Conservation (phyloP, 2,888 invertebrate species). For the Andrena haemorrhoa region DNA sequence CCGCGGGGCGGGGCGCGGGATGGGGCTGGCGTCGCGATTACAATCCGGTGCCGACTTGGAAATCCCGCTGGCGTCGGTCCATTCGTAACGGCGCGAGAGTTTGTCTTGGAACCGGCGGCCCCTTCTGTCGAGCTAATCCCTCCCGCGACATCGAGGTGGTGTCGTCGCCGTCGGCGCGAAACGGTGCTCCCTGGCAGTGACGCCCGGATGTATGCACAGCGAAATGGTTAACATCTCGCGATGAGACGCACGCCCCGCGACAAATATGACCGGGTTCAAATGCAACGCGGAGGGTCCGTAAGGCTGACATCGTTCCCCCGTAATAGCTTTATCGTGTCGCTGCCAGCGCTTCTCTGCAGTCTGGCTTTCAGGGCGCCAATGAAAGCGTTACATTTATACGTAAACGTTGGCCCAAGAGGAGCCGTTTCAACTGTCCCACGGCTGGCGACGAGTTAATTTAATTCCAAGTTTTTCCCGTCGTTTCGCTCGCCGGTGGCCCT, state of each 20-base stretch:
- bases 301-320: slow-evolving; percentile 31
- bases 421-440: neutral
- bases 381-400: slow-evolving; percentile 43
- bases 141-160: neutral
- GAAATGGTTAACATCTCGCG: slow-evolving; percentile 7
- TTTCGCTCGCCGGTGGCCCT: neutral
- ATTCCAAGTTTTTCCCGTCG: slow-evolving; percentile 17
- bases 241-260: slow-evolving; percentile 3
- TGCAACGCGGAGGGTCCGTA: slow-evolving; percentile 29
- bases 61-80: neutral
- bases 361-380: slow-evolving; percentile 26
- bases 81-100: neutral
- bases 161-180: neutral
- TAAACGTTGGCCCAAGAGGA: slow-evolving; percentile 23
- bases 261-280: slow-evolving; percentile 37
- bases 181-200: neutral
- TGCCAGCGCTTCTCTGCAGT: slow-evolving; percentile 26
- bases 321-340: slow-evolving; percentile 47
- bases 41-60: neutral
- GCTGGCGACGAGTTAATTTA: slow-evolving; percentile 17
- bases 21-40: neutral
- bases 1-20: neutral
- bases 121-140: neutral
- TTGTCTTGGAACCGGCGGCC: neutral
- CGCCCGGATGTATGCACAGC: neutral